These are phyloP conservation scores for Xenentodon cancila DNA, from an alignment of 2,797 vertebrate genomes.

Conservation along the genomic window DNA sequence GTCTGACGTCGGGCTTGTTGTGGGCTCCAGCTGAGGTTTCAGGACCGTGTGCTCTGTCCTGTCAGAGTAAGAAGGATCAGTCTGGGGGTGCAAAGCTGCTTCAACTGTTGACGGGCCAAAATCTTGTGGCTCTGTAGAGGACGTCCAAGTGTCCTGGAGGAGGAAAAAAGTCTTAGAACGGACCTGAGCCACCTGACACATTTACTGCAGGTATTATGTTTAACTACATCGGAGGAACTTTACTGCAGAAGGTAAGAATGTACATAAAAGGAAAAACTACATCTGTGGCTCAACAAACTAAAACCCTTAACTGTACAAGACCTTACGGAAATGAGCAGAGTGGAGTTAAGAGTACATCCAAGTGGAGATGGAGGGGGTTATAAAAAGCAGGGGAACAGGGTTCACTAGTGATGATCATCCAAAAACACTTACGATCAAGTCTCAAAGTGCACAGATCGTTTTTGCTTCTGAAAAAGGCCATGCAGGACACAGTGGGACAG, in stretches of 20 bases:
- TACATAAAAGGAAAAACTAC: neutral
- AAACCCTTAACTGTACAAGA: constrained; percentile 7
- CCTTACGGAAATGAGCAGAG: constrained; percentile 3
- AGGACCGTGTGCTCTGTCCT: constrained; percentile 23
- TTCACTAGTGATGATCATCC: constrained; percentile 3
- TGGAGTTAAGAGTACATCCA: constrained; percentile 6
- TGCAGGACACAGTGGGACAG: constrained; percentile 65
- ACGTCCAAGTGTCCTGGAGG: constrained; percentile 69
- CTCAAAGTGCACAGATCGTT: constrained; percentile 84
- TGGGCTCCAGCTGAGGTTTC: constrained; percentile 11
- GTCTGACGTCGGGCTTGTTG: constrained; percentile 17
- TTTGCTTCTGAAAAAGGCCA: constrained; percentile 82
- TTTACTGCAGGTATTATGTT: neutral
- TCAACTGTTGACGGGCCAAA: constrained; percentile 40
- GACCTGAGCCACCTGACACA: neutral
- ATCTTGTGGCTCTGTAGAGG: constrained; percentile 52
- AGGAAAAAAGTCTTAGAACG: constrained; percentile 25
- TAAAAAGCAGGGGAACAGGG: constrained; percentile 6
- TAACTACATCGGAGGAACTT: neutral
- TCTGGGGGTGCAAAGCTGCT: constrained; percentile 20
- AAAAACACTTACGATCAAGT: constrained; percentile 83
- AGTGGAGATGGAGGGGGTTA: constrained; percentile 5
- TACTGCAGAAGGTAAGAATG: constrained; percentile 1
- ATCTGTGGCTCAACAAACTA: constrained; percentile 1
- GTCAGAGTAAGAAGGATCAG: constrained; percentile 27